Base-by-base conservation (phyloP, 1,140 invertebrate species). In the Eumaeus atala region DNA sequence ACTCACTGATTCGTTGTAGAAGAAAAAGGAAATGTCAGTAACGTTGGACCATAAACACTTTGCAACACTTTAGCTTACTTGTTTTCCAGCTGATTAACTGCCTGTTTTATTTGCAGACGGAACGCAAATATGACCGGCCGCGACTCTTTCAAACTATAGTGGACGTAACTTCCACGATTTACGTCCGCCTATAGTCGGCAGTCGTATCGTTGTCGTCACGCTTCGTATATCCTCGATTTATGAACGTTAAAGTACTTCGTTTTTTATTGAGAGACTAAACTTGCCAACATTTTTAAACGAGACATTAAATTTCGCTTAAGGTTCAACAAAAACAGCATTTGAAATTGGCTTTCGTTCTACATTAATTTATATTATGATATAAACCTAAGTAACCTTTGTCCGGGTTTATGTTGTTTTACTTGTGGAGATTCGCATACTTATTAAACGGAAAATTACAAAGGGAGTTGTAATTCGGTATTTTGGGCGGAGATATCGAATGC, bases 401-500 rank as follows among this genome's bases (percentile, higher is more conserved):
- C 18, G 50, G 55, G 44, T 56, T 56, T 56, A 56, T 58, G 55
- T 56, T 50, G 48, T 53, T 58, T 56, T 58, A 51, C 64, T 62
- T 63, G 56, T 50, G 48, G 56, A 51, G 56, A 54, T 6, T 28
- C 21, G 6, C 2, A 28, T 3, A 28, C 6, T 28, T 28, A 28
- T 64, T 70, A 40, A 40, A 40, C 11, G 64, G 56, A 44, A 49
- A 49, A 58, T 50, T 49, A 57, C 38, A 17, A 58, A 58, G 53
- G 59, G 61, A 62, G 62, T 54, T 61, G 58, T 54, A 64, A 70
- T 66, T 62, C 18, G 11, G 59, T 64, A 56, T 63, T 64, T 72
- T 58, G 62, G 61, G 58, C 61, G 44, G 40, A 62, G 62, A 59
- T 38, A 49, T 70, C 66, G 73, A 72, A 69, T 64, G 67, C 61